A percentile compares a stretch with the other conserved stretches of the same genome.
phyloP scores from a whole-genome alignment of 53 echinoderm and acorn worm species.

The Arbacia lixula region DNA sequence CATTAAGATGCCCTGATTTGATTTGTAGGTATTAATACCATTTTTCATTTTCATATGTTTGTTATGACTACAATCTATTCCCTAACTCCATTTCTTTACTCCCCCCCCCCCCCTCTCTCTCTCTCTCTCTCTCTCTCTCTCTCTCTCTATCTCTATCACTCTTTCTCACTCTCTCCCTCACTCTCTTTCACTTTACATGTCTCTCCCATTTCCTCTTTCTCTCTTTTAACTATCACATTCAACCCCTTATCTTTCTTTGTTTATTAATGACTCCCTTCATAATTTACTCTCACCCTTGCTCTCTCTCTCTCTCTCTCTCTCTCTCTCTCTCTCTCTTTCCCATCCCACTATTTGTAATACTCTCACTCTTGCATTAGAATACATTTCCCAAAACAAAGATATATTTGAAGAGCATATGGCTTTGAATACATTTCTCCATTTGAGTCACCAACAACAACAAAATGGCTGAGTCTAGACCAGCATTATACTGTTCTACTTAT shows the following conservation, averaged over 20 bases:
- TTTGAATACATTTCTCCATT: no score
- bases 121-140: not conserved
- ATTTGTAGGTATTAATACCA: no score
- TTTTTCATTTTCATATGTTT: no score
- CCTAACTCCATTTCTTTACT: not conserved
- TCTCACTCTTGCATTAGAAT: no score
- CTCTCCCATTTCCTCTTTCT: not conserved
- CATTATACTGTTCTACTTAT: no score
- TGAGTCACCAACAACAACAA: no score
- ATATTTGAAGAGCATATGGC: no score
- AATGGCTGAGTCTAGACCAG: no score
- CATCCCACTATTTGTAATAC: no score
- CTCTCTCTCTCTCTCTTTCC: not conserved
- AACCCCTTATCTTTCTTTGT: not conserved
- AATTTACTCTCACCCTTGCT: not conserved
- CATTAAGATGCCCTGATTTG: no score
- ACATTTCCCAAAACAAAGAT: no score
- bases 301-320: not conserved
- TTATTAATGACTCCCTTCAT: not conserved
- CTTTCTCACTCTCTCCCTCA: not conserved
- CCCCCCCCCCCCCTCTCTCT: not conserved
- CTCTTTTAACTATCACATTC: not conserved
- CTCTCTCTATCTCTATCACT: not conserved
- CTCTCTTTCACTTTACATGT: not conserved
- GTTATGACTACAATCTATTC: not conserved